These are phyloP conservation scores for Calameuta pallipes DNA, from an alignment of 2,888 invertebrate genomes.

Conservation along the genomic window DNA sequence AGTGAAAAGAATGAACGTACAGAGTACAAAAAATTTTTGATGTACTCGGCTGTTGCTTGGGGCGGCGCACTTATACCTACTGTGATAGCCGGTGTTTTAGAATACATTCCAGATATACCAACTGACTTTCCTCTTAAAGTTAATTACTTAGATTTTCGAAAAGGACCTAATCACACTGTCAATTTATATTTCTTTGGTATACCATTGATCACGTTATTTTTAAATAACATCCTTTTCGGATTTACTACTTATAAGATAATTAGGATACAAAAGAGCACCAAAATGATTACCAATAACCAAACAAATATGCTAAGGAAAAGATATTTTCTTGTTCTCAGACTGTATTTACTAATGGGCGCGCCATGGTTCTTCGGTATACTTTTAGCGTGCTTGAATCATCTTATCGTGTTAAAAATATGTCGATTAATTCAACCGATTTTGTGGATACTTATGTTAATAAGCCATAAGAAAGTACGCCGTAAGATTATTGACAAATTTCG, in stretches of 20 bases:
- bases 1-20: slow-evolving; percentile 27
- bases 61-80: slow-evolving; percentile 39
- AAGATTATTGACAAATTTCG: slow-evolving; percentile 14
- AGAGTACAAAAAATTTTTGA: slow-evolving; percentile 34
- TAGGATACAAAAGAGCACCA: slow-evolving; percentile 41
- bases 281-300: slow-evolving; percentile 41
- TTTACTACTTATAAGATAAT: slow-evolving; percentile 48
- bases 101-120: slow-evolving; percentile 36
- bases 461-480: slow-evolving; percentile 23
- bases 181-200: slow-evolving; percentile 49
- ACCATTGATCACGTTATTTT: slow-evolving; percentile 42
- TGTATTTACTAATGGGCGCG: slow-evolving; percentile 52
- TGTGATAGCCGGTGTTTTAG: slow-evolving; percentile 36
- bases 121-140: slow-evolving; percentile 35
- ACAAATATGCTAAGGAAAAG: slow-evolving; percentile 38
- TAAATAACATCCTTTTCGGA: slow-evolving; percentile 48
- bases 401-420: slow-evolving; percentile 45
- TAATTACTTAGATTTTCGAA: slow-evolving; percentile 35
- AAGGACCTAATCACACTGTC: slow-evolving; percentile 38
- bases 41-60: slow-evolving; percentile 42
- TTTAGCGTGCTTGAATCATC: slow-evolving; percentile 42
- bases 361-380: slow-evolving; percentile 51
- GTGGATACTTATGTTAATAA: slow-evolving; percentile 43
- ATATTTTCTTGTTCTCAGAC: slow-evolving; percentile 45
- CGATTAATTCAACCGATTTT: slow-evolving; percentile 44